These are phyloP conservation scores for Chymomyza procnemis DNA, from an alignment of 2,888 invertebrate genomes.

Conservation along the genomic window DNA sequence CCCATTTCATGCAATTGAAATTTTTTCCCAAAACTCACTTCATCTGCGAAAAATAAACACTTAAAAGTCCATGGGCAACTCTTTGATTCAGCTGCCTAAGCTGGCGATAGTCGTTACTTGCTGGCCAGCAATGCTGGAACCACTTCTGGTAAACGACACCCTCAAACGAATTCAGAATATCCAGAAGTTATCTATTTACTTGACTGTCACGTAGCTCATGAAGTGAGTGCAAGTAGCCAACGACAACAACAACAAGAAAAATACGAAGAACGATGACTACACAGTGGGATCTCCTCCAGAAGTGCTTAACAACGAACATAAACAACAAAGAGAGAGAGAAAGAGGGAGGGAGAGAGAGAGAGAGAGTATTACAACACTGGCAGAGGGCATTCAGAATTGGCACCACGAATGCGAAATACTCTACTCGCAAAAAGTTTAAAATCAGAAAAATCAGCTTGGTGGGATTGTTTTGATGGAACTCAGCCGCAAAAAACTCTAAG, in stretches of 20 bases:
- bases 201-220: slow-evolving; percentile 63
- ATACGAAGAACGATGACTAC: not conserved
- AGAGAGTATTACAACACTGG: not conserved
- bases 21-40: not conserved
- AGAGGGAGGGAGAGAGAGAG: not conserved
- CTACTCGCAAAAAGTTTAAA: no score
- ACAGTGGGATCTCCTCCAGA: slow-evolving; percentile 16
- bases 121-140: slow-evolving; percentile 13
- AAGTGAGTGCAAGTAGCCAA: slow-evolving; percentile 11
- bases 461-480: no score
- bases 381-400: slow-evolving; percentile 11
- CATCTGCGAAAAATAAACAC: not conserved
- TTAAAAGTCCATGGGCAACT: slow-evolving; percentile 21
- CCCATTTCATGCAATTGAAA: no score
- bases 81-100: slow-evolving; percentile 52
- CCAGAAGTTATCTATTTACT: not conserved
- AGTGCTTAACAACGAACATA: slow-evolving; percentile 54
- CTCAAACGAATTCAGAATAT: not conserved
- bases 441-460: no score
- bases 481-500: no score
- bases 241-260: not conserved
- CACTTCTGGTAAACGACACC: not conserved
- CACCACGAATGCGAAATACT: not conserved
- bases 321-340: slow-evolving; percentile 16
- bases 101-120: slow-evolving; percentile 40